phyloP scores from a whole-genome alignment of 2,113 vertebrate species.

The Sarotherodon lohbergeri region DNA sequence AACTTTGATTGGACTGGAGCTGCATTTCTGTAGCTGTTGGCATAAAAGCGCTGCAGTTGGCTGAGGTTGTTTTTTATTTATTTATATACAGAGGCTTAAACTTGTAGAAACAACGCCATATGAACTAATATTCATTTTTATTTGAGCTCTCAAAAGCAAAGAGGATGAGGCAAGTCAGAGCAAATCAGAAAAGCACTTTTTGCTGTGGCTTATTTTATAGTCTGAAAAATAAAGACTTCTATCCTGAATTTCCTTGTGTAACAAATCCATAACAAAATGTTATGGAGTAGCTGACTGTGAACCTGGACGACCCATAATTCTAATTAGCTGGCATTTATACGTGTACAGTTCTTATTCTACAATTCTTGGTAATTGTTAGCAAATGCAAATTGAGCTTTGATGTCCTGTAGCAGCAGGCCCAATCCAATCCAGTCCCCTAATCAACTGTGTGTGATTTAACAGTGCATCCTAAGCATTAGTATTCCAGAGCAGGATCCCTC shows the following conservation, averaged over 20 bases:
- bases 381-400: constrained; percentile 21
- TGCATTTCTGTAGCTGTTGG: neutral
- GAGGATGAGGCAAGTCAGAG: neutral
- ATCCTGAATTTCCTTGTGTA: neutral
- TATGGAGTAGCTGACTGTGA: neutral
- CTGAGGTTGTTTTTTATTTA: neutral
- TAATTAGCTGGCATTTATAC: neutral
- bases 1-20: neutral
- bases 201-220: neutral
- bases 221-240: neutral
- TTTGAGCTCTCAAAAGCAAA: neutral
- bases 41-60: neutral
- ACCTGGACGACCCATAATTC: neutral
- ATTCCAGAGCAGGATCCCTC: constrained; percentile 59
- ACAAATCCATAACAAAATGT: neutral
- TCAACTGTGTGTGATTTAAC: constrained; percentile 45
- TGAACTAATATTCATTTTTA: neutral
- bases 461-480: constrained; percentile 60
- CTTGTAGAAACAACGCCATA: neutral
- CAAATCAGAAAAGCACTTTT: neutral
- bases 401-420: constrained; percentile 1
- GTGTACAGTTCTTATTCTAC: neutral
- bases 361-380: neutral
- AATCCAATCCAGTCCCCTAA: constrained; percentile 31
- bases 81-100: neutral